A percentile compares a stretch with the other conserved stretches of the same genome.
Evolutionary conservation across 2,113 vertebrate species (phyloP).

Genomic region (Lepus americanus): DNA sequence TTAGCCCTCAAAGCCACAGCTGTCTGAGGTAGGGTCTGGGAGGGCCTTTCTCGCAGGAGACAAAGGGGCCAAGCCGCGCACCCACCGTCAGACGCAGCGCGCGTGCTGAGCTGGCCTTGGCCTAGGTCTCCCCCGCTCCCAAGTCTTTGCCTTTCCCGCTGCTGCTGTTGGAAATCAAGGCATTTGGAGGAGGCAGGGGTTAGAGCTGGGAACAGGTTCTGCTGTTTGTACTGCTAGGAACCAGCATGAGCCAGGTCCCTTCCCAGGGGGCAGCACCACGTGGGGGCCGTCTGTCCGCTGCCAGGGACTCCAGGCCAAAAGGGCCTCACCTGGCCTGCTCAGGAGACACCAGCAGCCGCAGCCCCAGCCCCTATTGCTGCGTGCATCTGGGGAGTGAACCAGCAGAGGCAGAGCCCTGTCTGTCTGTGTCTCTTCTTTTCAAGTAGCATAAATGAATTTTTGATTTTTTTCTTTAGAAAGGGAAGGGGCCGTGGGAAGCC

Average conservation of each 20-base stretch:
- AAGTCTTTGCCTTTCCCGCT: background rate
- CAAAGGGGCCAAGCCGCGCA: background rate
- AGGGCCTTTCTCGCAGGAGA: background rate
- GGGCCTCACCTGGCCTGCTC: background rate
- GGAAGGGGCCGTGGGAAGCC: background rate
- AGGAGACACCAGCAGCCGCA: too few relatives aligned
- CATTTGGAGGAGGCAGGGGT: background rate
- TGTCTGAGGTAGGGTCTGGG: background rate
- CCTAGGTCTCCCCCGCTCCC: background rate
- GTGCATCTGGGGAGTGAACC: too few relatives aligned
- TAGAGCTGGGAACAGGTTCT: background rate
- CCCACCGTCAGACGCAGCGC: accelerated
- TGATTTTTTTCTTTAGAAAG: background rate
- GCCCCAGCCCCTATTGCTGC: too few relatives aligned
- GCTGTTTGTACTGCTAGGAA: background rate
- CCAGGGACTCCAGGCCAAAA: background rate
- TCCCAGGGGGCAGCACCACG: background rate
- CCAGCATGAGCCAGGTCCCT: too few relatives aligned
- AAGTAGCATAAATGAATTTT: too few relatives aligned
- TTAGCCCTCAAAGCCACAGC: too few relatives aligned
- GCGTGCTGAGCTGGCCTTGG: too few relatives aligned
- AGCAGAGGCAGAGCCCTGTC: too few relatives aligned
- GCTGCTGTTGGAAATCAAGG: too few relatives aligned
- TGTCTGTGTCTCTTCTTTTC: too few relatives aligned
- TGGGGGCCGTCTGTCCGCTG: background rate